Base-by-base conservation (phyloP, 2,113 vertebrate species). In the Tachycineta bicolor region DNA sequence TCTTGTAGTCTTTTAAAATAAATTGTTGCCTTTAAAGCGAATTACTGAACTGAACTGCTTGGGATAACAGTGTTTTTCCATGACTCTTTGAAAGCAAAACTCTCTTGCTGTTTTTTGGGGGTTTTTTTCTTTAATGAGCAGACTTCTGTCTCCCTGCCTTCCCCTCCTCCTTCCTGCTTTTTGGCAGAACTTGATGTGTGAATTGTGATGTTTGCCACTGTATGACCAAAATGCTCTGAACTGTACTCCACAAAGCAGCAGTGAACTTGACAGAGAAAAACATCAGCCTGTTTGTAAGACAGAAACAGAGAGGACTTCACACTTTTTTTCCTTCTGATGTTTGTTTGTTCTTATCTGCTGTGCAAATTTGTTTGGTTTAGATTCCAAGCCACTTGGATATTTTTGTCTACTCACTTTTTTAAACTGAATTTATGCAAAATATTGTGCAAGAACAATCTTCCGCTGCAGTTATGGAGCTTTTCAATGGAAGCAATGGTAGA, bases 311-410 rank as follows among this genome's bases (percentile, higher is more conserved):
- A 64, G 46, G 24, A 20, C 39, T 94, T 93, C 21, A 77, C 60
- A 46, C 80, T 64, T 86, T 3, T 5, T 39, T 37, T 37, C 34
- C n/a, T 73, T 88, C 41, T 71, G 31, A 31, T 70, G 18, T 68
- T 90, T 89, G 41, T 63, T 88, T 94, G 28, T 58, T 86, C 68
- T 93, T 86, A 80, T 82, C 74, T 90, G 25, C 46, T 83, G 34
- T 84, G 56, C 26, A 87, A 73, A 58, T 56, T 89, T 12, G 23
- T 81, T 90, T 75, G 64, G 22, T 69, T 90, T 60, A 84, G n/a
- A 12, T 76, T 73, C n/a, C 24, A 56, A 64, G 29, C 44, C 53
- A 68, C 21, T 34, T 9, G 4, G 21, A n/a, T 65, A 7, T 69
- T 89, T 87, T 70, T 52, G 9, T 59, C 50, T 75, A 29, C 21